A percentile compares a stretch with the other conserved stretches of the same genome.
Conservation (phyloP, 2,888 invertebrate genomes). For the Ophion ellenae region DNA sequence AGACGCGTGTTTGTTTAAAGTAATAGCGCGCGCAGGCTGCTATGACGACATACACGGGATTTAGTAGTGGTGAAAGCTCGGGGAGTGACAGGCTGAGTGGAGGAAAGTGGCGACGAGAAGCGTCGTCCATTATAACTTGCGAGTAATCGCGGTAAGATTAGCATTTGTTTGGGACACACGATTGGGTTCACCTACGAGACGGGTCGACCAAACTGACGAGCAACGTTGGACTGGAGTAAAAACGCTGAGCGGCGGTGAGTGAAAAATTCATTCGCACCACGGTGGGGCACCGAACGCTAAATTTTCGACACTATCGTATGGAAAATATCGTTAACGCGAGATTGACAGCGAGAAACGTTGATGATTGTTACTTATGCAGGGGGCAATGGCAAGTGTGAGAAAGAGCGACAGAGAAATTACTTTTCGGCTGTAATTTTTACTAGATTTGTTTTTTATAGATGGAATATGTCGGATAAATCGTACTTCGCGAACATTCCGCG, state of each 20-base stretch:
- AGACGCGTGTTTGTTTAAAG: not conserved
- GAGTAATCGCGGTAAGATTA: too few relatives aligned
- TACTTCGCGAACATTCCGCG: not conserved
- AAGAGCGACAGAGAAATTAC: not conserved
- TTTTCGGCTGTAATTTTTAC: not conserved
- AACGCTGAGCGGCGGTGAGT: not conserved
- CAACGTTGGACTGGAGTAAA: not conserved
- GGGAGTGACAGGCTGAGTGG: too few relatives aligned
- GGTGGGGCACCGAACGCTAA: not conserved
- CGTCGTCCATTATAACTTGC: too few relatives aligned
- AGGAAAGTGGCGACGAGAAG: too few relatives aligned
- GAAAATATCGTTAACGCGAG: not conserved
- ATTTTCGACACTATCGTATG: not conserved
- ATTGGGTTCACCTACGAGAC: not conserved
- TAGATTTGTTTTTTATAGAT: not conserved
- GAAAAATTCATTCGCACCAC: not conserved
- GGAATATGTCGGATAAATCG: not conserved
- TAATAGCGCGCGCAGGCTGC: not conserved
- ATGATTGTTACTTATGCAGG: not conserved
- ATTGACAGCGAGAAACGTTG: not conserved
- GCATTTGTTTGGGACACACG: too few relatives aligned
- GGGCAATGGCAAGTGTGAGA: not conserved
- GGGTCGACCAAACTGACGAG: not conserved
- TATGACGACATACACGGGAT: not conserved
- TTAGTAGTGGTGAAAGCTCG: not conserved